Base-by-base conservation (phyloP, 2,888 invertebrate genomes). In the Platypus cylindrus region DNA sequence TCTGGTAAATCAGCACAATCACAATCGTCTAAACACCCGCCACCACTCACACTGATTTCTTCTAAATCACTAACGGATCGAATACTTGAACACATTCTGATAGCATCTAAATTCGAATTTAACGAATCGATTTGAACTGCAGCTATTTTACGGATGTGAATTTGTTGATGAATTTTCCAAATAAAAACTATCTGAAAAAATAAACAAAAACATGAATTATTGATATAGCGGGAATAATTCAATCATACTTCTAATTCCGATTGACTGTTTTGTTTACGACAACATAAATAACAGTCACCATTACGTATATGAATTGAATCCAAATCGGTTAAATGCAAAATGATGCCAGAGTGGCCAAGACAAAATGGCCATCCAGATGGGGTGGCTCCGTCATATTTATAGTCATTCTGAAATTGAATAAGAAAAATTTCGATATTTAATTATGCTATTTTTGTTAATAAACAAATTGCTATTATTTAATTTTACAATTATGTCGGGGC, bases 341-440 rank as follows among this genome's bases (percentile, higher is more conserved):
- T 66, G 54, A 77, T 62, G 48, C 73, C 75, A 53, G 68, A 67
- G 36, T 56, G 58, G 48, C 68, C 70, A 52, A 75, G 65, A 54
- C 72, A 71, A 58, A 77, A 61, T 40, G 77, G 77, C 77, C 77
- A 78, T 58, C 76, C 77, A 54, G 65, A 58, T 46, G 71, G 70
- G 50, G 68, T 56, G 38, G 53, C 45, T 35, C 48, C 45, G 44
- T 53, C 50, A 43, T 60, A 64, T 45, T 65, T 58, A 53, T 67
- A 65, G 58, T 66, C 59, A 50, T 62, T 65, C 76, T 76, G 68
- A 24, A 67, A n/a, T n/a, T n/a, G n/a, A n/a, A n/a, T n/a, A n/a
- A n/a, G n/a, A n/a, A n/a, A n/a, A n/a, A n/a, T n/a, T n/a, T n/a
- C n/a, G n/a, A n/a, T n/a, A n/a, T n/a, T n/a, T n/a, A n/a, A n/a